Conservation (phyloP, 2,888 invertebrate genomes). For the Plusia festucae region DNA sequence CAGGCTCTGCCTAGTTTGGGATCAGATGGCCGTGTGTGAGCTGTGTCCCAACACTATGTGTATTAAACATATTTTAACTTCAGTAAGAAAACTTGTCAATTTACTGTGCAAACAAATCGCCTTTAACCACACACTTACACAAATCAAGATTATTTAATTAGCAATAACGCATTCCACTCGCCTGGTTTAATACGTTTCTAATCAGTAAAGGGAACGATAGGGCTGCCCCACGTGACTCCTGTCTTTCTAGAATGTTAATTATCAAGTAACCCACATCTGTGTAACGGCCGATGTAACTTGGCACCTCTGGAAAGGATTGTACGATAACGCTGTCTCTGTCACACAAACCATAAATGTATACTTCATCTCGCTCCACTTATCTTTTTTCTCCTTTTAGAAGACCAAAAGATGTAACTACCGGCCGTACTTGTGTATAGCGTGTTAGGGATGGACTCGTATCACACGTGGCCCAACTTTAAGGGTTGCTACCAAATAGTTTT, state of each 20-base stretch:
- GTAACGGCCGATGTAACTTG: constrained; percentile 20
- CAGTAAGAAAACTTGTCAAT: too few species aligned
- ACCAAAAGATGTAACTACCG: not conserved
- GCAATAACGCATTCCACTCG: constrained; percentile 71
- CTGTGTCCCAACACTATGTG: too few species aligned
- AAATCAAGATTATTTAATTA: constrained; percentile 66
- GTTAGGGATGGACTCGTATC: constrained; percentile 56
- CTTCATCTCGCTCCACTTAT: not conserved
- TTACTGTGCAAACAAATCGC: not conserved
- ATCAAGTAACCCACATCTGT: constrained; percentile 59
- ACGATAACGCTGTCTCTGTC: not conserved
- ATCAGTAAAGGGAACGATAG: constrained; percentile 67
- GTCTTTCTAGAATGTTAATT: constrained; percentile 74
- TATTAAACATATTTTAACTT: too few species aligned
- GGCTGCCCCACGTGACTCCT: constrained; percentile 62
- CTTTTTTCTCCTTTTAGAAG: not conserved
- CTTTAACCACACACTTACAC: constrained; percentile 30
- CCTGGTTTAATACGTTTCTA: constrained; percentile 69
- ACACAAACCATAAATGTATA: not conserved
- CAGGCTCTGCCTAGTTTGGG: too few species aligned
- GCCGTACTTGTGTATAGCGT: constrained; percentile 43
- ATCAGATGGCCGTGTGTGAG: too few species aligned
- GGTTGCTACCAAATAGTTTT: constrained; percentile 60
- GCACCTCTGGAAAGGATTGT: not conserved
- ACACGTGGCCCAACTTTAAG: constrained; percentile 59